Percentiles rank a stretch among this genome's conserved stretches.
phyloP scores from a whole-genome alignment of 2,888 invertebrate species.

The Galerucella pusilla region DNA sequence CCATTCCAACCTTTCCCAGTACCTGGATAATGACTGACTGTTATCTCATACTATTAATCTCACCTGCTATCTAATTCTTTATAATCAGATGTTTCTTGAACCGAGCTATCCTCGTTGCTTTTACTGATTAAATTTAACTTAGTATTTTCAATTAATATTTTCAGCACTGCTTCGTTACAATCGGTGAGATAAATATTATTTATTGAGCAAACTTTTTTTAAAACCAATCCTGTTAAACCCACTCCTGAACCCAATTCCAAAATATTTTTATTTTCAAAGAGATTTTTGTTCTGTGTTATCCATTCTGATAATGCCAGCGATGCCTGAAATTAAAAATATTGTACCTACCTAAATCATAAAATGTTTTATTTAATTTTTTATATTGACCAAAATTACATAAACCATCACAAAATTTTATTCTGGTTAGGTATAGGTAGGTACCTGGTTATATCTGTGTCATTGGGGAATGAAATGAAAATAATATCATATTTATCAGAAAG shows the following conservation, averaged over 20 bases:
- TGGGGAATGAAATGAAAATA: too few species aligned
- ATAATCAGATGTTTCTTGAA: neutral
- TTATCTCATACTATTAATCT: neutral
- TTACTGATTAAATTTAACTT: constrained; percentile 67
- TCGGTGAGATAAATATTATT: constrained; percentile 74
- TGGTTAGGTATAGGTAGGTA: too few species aligned
- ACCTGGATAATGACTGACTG: too few species aligned
- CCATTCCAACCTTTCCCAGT: too few species aligned
- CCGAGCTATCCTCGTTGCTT: neutral
- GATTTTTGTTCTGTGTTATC: constrained; percentile 69
- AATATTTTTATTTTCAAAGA: constrained; percentile 69
- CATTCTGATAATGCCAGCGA: constrained; percentile 78
- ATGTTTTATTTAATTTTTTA: too few species aligned
- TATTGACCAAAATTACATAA: too few species aligned
- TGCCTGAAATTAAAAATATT: constrained; percentile 68
- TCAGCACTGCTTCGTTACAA: constrained; percentile 75
- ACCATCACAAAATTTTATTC: too few species aligned
- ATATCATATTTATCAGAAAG: too few species aligned
- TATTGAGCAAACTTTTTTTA: constrained; percentile 69
- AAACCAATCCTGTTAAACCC: constrained; percentile 77
- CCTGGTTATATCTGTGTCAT: too few species aligned
- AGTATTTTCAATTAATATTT: constrained; percentile 73
- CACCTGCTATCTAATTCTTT: neutral
- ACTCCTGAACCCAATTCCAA: constrained; percentile 83
- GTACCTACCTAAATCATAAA: neutral